Percentiles rank a stretch among this genome's conserved stretches.
Evolutionary conservation across 2,797 vertebrate genomes (phyloP).

Genomic region (Aeoliscus strigatus): DNA sequence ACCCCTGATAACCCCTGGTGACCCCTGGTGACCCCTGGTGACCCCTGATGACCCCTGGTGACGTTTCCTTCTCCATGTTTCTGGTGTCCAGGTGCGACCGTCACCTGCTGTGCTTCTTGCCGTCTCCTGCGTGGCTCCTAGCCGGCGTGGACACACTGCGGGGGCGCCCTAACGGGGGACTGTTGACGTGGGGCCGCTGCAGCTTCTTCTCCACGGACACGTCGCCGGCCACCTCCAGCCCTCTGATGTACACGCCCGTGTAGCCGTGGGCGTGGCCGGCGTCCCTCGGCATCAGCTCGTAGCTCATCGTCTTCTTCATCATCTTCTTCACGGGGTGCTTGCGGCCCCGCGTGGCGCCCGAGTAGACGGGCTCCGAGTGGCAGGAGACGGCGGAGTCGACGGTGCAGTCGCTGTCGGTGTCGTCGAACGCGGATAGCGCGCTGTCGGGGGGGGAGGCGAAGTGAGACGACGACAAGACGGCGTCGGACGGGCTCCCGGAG

Average conservation of each 20-base stretch:
- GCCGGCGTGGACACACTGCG: constrained; percentile 77
- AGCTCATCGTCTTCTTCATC: constrained; percentile 82
- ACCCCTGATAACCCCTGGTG: too few species aligned
- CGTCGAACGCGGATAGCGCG: constrained; percentile 64
- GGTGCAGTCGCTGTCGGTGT: constrained; percentile 77
- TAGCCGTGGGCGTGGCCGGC: constrained; percentile 70
- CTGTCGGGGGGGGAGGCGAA: constrained; percentile 59
- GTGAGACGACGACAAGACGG: constrained; percentile 47
- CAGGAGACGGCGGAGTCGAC: constrained; percentile 73
- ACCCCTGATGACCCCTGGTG: too few species aligned
- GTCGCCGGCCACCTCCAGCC: constrained; percentile 79
- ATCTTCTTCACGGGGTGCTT: constrained; percentile 84
- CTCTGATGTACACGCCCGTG: constrained; percentile 78
- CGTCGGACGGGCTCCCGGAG: constrained; percentile 47
- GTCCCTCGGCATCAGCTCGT: constrained; percentile 58
- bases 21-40: too few species aligned
- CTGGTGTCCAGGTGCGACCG: too few species aligned
- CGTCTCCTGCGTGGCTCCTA: constrained; percentile 60
- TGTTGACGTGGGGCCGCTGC: constrained; percentile 65
- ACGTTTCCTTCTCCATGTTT: too few species aligned
- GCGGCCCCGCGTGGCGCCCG: constrained; percentile 58
- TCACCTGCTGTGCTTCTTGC: constrained; percentile 76
- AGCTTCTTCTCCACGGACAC: constrained; percentile 74
- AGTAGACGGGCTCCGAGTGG: constrained; percentile 72
- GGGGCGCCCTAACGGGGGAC: constrained; percentile 68